These are phyloP conservation scores for Acronicta aceris DNA, from an alignment of 2,888 invertebrate genomes.

Conservation along the genomic window DNA sequence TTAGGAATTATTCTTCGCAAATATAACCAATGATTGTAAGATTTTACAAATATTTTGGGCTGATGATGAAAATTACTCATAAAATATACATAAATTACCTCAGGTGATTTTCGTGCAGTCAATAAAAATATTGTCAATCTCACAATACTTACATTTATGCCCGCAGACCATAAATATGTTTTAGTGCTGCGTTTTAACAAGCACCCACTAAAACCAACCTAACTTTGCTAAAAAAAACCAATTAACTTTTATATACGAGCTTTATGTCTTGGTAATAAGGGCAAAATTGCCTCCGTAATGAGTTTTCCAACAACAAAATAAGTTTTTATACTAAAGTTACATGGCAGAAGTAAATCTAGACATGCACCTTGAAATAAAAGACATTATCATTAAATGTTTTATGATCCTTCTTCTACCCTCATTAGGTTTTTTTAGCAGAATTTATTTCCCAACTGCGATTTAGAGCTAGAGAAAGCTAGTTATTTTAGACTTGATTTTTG, in stretches of 20 bases:
- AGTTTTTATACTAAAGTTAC: conserved; percentile 1
- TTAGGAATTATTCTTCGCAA: too few species aligned
- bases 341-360: conserved; percentile 27
- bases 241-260: neutral
- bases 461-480: neutral
- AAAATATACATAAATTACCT: neutral
- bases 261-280: conserved; percentile 5
- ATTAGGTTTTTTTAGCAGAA: conserved; percentile 2
- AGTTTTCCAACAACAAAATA: neutral
- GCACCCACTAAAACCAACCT: conserved; percentile 21
- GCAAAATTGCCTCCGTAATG: neutral
- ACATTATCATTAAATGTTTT: conserved; percentile 15
- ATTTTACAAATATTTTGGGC: neutral
- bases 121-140: conserved; percentile 29
- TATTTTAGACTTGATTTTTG: neutral
- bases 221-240: neutral
- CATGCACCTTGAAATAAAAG: conserved; percentile 20
- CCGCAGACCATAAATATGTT: conserved; percentile 27
- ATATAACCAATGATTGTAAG: too few species aligned
- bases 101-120: conserved; percentile 10
- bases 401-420: conserved; percentile 11
- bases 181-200: conserved; percentile 13
- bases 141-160: conserved; percentile 7
- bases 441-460: neutral
- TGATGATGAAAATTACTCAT: conserved; percentile 5